Conservation (phyloP, 2,888 invertebrate species). For the Drosophila fungiperda region DNA sequence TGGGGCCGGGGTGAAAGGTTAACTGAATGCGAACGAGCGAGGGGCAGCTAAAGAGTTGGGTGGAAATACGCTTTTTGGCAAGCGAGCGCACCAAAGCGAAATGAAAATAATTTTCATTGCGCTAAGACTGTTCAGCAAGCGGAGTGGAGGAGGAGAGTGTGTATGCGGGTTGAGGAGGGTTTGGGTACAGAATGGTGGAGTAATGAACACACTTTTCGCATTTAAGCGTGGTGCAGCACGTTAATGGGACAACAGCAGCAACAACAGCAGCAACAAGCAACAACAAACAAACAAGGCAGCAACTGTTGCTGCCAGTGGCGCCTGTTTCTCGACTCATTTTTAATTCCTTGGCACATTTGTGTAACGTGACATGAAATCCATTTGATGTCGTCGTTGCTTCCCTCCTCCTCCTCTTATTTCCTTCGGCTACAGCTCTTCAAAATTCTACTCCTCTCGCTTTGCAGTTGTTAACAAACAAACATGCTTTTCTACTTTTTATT, state of each 20-base stretch:
- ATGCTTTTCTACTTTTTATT: slow-evolving; percentile 82
- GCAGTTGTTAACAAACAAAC: slow-evolving; percentile 79
- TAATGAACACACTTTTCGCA: slow-evolving; percentile 81
- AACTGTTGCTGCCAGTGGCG: slow-evolving; percentile 71
- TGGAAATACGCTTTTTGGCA: slow-evolving; percentile 67
- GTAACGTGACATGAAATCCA: slow-evolving; percentile 81
- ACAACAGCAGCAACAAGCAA: slow-evolving; percentile 17
- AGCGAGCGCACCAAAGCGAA: slow-evolving; percentile 76
- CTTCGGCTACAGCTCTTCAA: slow-evolving; percentile 13
- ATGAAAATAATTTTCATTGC: slow-evolving; percentile 79
- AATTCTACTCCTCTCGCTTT: slow-evolving; percentile 37
- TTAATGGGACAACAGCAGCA: slow-evolving; percentile 74
- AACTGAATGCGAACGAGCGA: slow-evolving; percentile 33
- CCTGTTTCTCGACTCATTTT: slow-evolving; percentile 73
- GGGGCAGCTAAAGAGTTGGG: slow-evolving; percentile 45
- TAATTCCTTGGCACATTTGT: slow-evolving; percentile 79
- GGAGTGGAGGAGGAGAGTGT: not conserved
- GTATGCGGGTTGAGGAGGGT: not conserved
- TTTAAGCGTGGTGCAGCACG: slow-evolving; percentile 75
- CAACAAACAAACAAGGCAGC: slow-evolving; percentile 42
- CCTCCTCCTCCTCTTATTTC: not conserved
- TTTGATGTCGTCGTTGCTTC: slow-evolving; percentile 67
- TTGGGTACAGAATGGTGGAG: slow-evolving; percentile 31
- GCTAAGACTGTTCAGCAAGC: slow-evolving; percentile 40
- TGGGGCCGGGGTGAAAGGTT: slow-evolving; percentile 55